Base-by-base conservation (phyloP, 2,797 vertebrate genomes). In the Chloroceryle amazona region DNA sequence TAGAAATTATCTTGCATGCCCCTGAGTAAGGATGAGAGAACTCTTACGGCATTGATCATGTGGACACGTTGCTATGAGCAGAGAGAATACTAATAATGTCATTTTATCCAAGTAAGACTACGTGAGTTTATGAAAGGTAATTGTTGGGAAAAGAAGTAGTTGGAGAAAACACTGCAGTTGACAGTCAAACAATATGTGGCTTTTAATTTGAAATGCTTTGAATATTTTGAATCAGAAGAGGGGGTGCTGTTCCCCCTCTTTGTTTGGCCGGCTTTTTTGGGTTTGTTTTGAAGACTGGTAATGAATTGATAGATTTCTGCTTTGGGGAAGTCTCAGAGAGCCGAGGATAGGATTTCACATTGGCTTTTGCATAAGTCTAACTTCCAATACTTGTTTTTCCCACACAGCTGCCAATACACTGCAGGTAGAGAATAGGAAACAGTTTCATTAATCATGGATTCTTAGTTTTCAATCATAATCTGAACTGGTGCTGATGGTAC, bases 161-260 rank as follows among this genome's bases (percentile, higher is more conserved):
- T 83, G 75, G 51, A 81, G 46, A 81, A 65, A 74, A 55, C 35
- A 19, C 14, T 60, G 42, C 25, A 63, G 25, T 60, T 91, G 74
- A 47, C 55, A 89, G n/a, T 62, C 26, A 54, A 75, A 72, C 49
- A 52, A 11, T 33, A 19, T 54, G 25, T 29, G 39, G 25, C 51
- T 93, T 89, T 91, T 92, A 73, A 49, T 70, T 85, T 89, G 13
- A 88, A 89, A 57, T 80, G 44, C 29, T 93, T 87, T 55, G 55
- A 71, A 60, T 85, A 44, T 85, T 87, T 89, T 83, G 67, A 49
- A 49, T 67, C 3, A 1, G 39, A 68, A 74, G 44, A 63, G n/a
- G 31, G 60, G 60, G 8, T 81, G 15, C 46, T 75, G 13, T 62
- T 86, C 25, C 20, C 10, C 82, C 10, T 63, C 42, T 46, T 9